Conservation (phyloP, 1,140 invertebrate genomes). For the Hormaphis cornu region DNA sequence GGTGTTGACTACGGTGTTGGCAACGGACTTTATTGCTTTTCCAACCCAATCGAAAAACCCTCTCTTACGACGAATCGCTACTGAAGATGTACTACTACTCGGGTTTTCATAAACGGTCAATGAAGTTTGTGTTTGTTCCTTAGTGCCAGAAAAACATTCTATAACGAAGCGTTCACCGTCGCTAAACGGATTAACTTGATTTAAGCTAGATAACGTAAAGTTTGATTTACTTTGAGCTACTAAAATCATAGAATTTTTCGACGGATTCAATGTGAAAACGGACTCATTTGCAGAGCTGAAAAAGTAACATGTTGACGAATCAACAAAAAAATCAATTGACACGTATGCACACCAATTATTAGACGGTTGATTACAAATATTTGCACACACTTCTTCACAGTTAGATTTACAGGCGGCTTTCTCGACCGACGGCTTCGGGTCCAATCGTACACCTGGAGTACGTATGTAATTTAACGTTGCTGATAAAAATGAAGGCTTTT, state of each 20-base stretch:
- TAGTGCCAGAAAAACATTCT: neutral
- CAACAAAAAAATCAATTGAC: neutral
- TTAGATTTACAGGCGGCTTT: neutral
- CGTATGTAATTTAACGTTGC: slow-evolving; percentile 8
- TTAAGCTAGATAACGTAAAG: neutral
- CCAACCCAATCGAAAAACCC: slow-evolving; percentile 11
- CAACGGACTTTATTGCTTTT: slow-evolving; percentile 20
- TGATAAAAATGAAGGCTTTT: slow-evolving; percentile 19
- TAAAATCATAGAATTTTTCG: neutral
- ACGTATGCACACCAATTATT: neutral
- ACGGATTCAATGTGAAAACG: neutral
- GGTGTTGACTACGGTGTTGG: neutral
- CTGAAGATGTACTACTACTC: neutral
- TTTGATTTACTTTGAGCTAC: neutral
- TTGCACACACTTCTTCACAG: neutral
- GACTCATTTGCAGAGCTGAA: neutral
- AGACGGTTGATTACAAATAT: neutral
- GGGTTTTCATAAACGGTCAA: neutral
- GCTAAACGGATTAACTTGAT: neutral
- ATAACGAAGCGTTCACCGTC: neutral
- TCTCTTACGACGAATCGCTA: neutral
- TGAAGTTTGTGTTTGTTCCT: neutral
- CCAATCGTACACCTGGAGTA: slow-evolving; percentile 7
- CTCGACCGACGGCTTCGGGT: neutral
- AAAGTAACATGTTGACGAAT: neutral